Evolutionary conservation across 2,113 vertebrate species (phyloP), one percentile per base, ranked within the genome.

Genomic region (Vulpes ferrilata): DNA sequence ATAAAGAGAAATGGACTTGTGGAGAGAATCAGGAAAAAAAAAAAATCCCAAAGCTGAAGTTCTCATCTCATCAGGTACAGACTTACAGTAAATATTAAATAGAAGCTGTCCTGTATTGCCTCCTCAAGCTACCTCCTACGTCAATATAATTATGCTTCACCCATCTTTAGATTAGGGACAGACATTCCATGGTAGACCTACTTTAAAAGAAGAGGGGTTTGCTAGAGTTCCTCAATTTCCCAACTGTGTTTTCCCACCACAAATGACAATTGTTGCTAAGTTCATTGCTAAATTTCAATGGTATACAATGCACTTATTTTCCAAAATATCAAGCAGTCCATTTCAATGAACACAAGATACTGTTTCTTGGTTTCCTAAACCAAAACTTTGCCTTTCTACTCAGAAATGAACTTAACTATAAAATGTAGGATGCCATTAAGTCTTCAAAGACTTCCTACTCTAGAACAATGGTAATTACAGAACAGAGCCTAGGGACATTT

Each of bases 191-290:
- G 23, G 9, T 6, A 69, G 23, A 60, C 3, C 20, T 73, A 35
- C 43, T 88, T 57, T 3, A 25, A 30, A 74, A 73, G 53, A 32
- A 43, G 83, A 78, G 23, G 57, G 10, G 3, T 74, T 85, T 93
- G 84, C 64, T 85, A 62, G 59, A 96, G 67, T 93, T 74, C 74
- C 11, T 69, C 59, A 60, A 81, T 53, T 67, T 81, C 55, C 10
- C 13, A 25, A 76, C 48, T 38, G 35, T 20, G n/a, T 62, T 38
- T 80, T 48, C 86, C 43, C 13, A 53, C 0, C 30, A 65, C 43
- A 43, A 96, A 89, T 35, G 60, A 19, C 32, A 90, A 90, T 1
- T 10, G 10, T 1, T 20, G 69, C 53, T 10, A 1, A 79, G 62
- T 57, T 84, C n/a, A 71, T 0, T 22, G 43, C n/a, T 85, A n/a